Percentiles rank a stretch among this genome's conserved stretches.
phyloP scores from a whole-genome alignment of 2,888 invertebrate species.

The Trichogramma dendrolimi region DNA sequence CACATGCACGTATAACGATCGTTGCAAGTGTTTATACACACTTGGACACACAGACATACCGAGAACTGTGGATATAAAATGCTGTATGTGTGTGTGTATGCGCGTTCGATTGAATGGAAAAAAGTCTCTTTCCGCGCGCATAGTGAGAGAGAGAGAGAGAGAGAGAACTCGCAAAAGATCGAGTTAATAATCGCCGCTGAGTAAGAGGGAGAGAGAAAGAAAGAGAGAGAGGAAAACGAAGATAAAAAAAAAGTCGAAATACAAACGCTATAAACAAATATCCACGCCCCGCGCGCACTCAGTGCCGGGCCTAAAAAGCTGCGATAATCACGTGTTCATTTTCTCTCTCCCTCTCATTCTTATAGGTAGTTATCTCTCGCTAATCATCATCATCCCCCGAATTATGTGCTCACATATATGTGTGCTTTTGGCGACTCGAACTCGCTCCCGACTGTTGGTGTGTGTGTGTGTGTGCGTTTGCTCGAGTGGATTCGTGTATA shows the following conservation, averaged over 20 bases:
- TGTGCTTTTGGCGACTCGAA: no score
- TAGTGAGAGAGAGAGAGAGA: slow-evolving; percentile 3
- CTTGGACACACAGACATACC: no score
- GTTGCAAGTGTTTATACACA: no score
- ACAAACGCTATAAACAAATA: slow-evolving; percentile 28
- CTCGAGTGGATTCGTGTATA: no score
- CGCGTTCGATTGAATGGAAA: no score
- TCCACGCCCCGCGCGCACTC: slow-evolving; percentile 15
- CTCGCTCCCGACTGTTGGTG: no score
- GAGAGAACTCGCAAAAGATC: not conserved
- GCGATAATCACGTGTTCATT: slow-evolving; percentile 24
- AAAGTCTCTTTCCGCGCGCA: not conserved
- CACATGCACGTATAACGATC: no score
- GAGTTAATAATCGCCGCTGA: not conserved
- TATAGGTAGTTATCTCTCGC: slow-evolving; percentile 20
- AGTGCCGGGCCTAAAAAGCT: not conserved
- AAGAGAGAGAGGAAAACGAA: not conserved
- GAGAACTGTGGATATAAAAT: no score
- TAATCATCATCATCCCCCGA: slow-evolving; percentile 22
- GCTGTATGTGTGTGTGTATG: no score
- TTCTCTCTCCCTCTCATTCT: not conserved
- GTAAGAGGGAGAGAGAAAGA: not conserved
- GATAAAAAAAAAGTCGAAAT: not conserved
- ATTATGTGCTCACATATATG: no score
- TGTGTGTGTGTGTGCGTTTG: no score